A percentile compares a stretch with the other conserved stretches of the same genome.
phyloP scores from a whole-genome alignment of 2,888 invertebrate species.

The Drosophila demipolita region DNA sequence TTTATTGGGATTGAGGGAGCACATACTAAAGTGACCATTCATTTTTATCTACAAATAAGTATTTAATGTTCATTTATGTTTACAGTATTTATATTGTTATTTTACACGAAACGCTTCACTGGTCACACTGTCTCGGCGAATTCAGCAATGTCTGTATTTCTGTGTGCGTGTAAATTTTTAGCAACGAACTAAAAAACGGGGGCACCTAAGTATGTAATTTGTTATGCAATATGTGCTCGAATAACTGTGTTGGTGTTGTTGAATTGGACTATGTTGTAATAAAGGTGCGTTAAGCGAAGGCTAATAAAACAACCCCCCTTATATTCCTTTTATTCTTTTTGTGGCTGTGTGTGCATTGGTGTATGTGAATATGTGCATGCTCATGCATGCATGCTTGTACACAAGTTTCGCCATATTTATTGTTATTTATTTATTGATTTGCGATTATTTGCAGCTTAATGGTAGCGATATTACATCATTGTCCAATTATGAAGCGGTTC shows the following conservation, averaged over 20 bases:
- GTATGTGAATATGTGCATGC: background rate
- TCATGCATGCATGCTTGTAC: background rate
- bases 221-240: conserved; percentile 56
- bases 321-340: background rate
- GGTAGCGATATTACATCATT: conserved; percentile 87
- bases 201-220: conserved; percentile 47
- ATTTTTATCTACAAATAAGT: background rate
- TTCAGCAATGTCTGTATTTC: conserved; percentile 36
- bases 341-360: background rate
- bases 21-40: background rate
- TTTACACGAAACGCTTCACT: background rate
- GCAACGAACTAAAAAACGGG: conserved; percentile 24
- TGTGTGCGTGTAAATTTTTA: conserved; percentile 44
- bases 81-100: conserved; percentile 1
- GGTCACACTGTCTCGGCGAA: conserved; percentile 43
- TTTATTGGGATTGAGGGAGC: background rate
- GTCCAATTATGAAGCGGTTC: conserved; percentile 87
- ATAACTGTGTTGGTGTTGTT: conserved; percentile 43
- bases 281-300: conserved; percentile 60
- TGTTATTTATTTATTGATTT: conserved; percentile 11
- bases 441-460: conserved; percentile 86
- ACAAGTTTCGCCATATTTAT: background rate
- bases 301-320: background rate
- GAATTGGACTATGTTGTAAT: conserved; percentile 72
- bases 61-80: background rate